Percentiles rank a stretch among this genome's conserved stretches.
These are phyloP conservation scores for Entomobrya multifasciata DNA, from an alignment of 2,888 invertebrate species.

Conservation along the genomic window DNA sequence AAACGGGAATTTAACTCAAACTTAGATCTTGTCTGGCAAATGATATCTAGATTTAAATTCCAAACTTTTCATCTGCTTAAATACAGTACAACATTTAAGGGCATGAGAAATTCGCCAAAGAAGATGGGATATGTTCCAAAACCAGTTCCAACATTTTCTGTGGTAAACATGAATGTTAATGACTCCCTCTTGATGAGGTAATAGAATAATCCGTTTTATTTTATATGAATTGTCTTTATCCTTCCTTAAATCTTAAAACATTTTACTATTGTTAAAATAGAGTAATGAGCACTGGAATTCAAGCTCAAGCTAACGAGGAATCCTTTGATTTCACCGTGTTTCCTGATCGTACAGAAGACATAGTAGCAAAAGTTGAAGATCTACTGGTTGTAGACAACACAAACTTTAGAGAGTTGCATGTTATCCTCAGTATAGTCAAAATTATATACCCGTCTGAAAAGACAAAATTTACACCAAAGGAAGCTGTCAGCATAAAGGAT, in stretches of 20 bases:
- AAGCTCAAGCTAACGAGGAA: conserved; percentile 44
- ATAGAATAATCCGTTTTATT: not conserved
- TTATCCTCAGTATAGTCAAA: conserved; percentile 43
- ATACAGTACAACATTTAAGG: conserved; percentile 41
- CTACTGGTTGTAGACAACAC: conserved; percentile 36
- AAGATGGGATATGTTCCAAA: not conserved
- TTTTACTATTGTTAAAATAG: conserved; percentile 16
- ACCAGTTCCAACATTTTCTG: conserved; percentile 7
- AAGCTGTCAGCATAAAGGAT: conserved; percentile 13
- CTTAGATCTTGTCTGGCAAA: conserved; percentile 48
- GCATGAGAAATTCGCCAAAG: conserved; percentile 38
- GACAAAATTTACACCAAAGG: conserved; percentile 37
- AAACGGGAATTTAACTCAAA: conserved; percentile 63
- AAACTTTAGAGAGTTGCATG: conserved; percentile 14
- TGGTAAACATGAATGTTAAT: conserved; percentile 27
- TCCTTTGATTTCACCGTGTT: conserved; percentile 66
- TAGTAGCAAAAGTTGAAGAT: conserved; percentile 55
- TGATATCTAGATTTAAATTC: conserved; percentile 42
- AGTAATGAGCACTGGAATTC: conserved; percentile 56
- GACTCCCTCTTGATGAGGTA: conserved; percentile 56
- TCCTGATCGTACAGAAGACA: conserved; percentile 66
- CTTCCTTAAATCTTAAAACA: not conserved
- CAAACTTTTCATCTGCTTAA: conserved; percentile 52
- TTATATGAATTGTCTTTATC: too few species aligned
- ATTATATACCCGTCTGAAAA: not conserved